Evolutionary conservation across 1,140 invertebrate genomes (phyloP), one percentile per base, ranked within the genome.

Genomic region (Cotesia glomerata): DNA sequence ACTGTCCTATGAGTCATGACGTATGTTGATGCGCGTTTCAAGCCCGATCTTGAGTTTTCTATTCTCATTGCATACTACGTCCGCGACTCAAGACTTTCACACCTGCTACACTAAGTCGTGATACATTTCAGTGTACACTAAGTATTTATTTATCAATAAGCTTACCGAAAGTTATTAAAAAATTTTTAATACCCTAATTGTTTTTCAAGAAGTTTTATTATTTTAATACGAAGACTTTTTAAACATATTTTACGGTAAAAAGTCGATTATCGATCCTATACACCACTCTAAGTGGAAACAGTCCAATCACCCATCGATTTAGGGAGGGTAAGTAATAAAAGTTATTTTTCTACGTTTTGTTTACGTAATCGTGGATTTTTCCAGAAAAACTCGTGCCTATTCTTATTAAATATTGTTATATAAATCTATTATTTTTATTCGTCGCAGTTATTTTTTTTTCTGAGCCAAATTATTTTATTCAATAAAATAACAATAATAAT

Each of bases 291-390:
- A 77, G 78, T 79, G 79, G 77, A 79, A 78, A 68, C 51, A 67
- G 70, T 59, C 65, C 26, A 45, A 58, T 64, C 51, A 35, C 39
- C 74, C 14, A 77, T 80, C 18, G 75, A 77, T 39, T 75, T 73
- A 58, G 59, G 77, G 80, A 81, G 80, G 80, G 80, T 81, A 62
- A 80, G 80, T 73, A 51, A 11, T 7, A 11, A 4, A 8, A 18
- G 34, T 56, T 58, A n/a, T 26, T 63, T 35, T 11, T 26, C 36
- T 72, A 13, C 11, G 0, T 45, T 14, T 7, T 8, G 16, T 72
- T 72, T 66, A 66, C 63, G 63, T 72, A 72, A 66, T 39, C 49
- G 64, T 45, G 32, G n/a, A 35, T 49, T 66, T 72, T 72, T 61
- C 52, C 14, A 67, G 32, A 35, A 18, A 45, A 13, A 59, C 13